These are phyloP conservation scores for Oreonectes daqikongensis DNA, from an alignment of 2,797 vertebrate genomes.

Conservation along the genomic window DNA sequence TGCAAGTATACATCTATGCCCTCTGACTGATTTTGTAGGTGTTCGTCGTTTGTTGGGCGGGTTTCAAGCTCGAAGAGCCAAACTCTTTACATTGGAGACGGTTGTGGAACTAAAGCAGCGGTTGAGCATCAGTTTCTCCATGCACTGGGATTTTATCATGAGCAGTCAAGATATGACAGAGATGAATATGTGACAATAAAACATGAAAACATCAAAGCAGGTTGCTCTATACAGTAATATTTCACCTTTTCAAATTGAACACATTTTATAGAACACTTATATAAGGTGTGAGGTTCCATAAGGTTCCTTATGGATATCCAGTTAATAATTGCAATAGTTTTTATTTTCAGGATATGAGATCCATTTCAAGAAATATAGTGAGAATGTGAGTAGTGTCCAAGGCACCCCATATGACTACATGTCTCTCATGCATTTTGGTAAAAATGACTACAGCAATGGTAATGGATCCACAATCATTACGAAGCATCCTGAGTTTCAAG, in stretches of 20 bases:
- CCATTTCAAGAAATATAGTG: conserved; percentile 72
- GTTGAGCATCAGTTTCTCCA: conserved; percentile 86
- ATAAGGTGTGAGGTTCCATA: too few relatives aligned
- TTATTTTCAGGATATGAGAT: conserved; percentile 54
- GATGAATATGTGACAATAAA: conserved; percentile 80
- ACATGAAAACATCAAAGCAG: conserved; percentile 75
- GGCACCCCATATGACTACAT: conserved; percentile 83
- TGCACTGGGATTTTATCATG: conserved; percentile 85
- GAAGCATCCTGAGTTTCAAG: conserved; percentile 73
- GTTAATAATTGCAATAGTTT: neutral
- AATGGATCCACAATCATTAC: conserved; percentile 81
- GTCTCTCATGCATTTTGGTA: conserved; percentile 84
- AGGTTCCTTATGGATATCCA: neutral
- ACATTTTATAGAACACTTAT: too few relatives aligned
- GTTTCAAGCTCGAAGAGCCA: conserved; percentile 57
- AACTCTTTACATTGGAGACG: conserved; percentile 75
- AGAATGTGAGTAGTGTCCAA: conserved; percentile 65
- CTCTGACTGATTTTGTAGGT: conserved; percentile 68
- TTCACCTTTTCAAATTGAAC: too few relatives aligned
- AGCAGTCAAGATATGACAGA: conserved; percentile 84
- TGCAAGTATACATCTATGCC: too few relatives aligned
- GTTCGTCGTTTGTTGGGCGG: conserved; percentile 81
- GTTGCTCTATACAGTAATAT: conserved; percentile 59
- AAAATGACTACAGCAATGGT: conserved; percentile 75
- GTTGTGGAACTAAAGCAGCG: conserved; percentile 73